These are phyloP conservation scores for Luperina testacea DNA, from an alignment of 2,888 invertebrate genomes.

Conservation along the genomic window DNA sequence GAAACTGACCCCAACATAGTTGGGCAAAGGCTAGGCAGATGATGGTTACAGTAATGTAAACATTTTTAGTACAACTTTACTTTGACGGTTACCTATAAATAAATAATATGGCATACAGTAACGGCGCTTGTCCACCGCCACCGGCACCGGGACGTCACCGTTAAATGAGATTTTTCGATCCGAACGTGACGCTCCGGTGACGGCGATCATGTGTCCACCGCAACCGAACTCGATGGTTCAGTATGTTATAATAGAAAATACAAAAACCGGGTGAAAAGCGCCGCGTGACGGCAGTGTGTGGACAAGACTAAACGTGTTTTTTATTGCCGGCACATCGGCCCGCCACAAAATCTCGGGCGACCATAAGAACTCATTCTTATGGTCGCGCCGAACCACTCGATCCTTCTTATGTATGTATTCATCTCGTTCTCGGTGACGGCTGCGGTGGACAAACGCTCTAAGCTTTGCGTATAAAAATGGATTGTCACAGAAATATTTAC, in stretches of 20 bases:
- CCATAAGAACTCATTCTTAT: too few species aligned
- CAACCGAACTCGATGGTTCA: not conserved
- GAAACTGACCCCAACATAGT: too few species aligned
- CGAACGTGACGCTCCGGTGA: not conserved
- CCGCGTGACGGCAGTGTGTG: not conserved
- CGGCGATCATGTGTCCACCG: not conserved
- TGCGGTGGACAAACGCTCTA: not conserved
- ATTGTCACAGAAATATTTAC: not conserved
- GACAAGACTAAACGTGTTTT: not conserved
- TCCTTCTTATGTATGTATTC: not conserved
- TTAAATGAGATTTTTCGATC: not conserved
- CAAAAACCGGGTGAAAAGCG: not conserved
- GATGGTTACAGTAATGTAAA: not conserved
- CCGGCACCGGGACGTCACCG: not conserved
- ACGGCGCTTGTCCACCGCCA: not conserved
- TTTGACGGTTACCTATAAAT: not conserved
- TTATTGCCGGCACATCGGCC: not conserved
- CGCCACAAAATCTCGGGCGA: not conserved
- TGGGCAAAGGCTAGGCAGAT: too few species aligned
- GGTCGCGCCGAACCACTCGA: not conserved
- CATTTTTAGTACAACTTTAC: not conserved
- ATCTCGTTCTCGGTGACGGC: not conserved
- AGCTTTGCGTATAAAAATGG: conserved; percentile 7
- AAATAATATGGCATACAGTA: not conserved
- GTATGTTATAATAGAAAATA: not conserved